These are phyloP conservation scores for Drosophila saltans DNA, from an alignment of 1,140 invertebrate species.

Conservation along the genomic window DNA sequence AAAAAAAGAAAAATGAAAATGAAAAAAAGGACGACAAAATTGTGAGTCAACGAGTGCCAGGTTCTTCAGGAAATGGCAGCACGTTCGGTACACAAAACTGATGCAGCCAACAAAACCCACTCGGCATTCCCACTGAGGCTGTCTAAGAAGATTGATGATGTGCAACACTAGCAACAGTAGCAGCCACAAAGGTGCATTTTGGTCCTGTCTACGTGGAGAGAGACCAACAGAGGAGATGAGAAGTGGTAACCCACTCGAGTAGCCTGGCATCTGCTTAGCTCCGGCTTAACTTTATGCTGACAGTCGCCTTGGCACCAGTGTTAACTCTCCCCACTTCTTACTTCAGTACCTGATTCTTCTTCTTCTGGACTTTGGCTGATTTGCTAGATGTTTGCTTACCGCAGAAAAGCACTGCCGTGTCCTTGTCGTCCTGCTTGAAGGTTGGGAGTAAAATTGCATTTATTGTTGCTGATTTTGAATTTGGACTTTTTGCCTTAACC, in stretches of 20 bases:
- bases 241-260: constrained; percentile 31
- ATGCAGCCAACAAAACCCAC: constrained; percentile 48
- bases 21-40: constrained; percentile 43
- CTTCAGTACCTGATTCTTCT: not conserved
- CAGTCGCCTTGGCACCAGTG: constrained; percentile 76
- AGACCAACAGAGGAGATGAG: not conserved
- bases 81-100: constrained; percentile 75
- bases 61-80: constrained; percentile 63
- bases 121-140: constrained; percentile 45
- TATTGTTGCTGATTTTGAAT: constrained; percentile 77
- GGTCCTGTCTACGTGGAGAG: constrained; percentile 4
- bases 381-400: constrained; percentile 65
- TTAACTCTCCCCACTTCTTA: constrained; percentile 10
- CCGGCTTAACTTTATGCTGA: constrained; percentile 77
- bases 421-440: too few species aligned
- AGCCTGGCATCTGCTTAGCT: constrained; percentile 67
- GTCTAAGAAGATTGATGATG: constrained; percentile 81
- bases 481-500: constrained; percentile 63
- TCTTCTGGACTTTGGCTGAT: constrained; percentile 57
- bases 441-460: constrained; percentile 34
- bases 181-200: constrained; percentile 53
- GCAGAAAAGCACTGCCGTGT: constrained; percentile 22
- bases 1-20: not conserved
- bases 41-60: constrained; percentile 50
- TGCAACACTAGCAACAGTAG: constrained; percentile 27